A percentile compares a stretch with the other conserved stretches of the same genome.
phyloP scores from a whole-genome alignment of 2,797 vertebrate species.

The Gephyroberyx darwinii region DNA sequence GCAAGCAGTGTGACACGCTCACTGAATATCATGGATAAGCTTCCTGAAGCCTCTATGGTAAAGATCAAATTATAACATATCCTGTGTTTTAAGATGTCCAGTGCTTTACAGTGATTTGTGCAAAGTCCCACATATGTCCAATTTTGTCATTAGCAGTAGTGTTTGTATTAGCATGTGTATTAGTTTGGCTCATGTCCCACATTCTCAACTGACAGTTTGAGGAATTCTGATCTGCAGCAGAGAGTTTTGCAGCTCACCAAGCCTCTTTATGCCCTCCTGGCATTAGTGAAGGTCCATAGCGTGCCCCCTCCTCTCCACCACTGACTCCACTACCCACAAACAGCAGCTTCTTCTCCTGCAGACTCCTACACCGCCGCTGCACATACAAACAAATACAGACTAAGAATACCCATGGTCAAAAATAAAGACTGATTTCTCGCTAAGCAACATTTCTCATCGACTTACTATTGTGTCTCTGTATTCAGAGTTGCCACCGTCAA shows the following conservation, averaged over 20 bases:
- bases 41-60: background rate
- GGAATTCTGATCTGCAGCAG: background rate
- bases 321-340: conserved; percentile 98
- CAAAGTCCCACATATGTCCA: background rate
- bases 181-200: background rate
- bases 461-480: conserved; percentile 94
- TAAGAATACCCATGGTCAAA: background rate
- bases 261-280: conserved; percentile 95
- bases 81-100: background rate
- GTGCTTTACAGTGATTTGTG: no score
- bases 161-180: background rate
- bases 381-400: conserved; percentile 18
- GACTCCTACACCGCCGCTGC: conserved; percentile 91
- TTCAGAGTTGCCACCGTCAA: conserved; percentile 98
- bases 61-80: no score
- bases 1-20: background rate
- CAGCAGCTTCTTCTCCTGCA: conserved; percentile 89
- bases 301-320: conserved; percentile 96
- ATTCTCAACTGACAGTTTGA: background rate
- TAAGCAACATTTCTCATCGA: background rate
- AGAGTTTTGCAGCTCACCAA: conserved; percentile 83
- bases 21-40: background rate
- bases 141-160: background rate
- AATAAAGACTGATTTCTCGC: background rate
- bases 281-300: conserved; percentile 96